Evolutionary conservation across 2,888 invertebrate species (phyloP), one percentile per base, ranked within the genome.

Genomic region (Gari tellinella): DNA sequence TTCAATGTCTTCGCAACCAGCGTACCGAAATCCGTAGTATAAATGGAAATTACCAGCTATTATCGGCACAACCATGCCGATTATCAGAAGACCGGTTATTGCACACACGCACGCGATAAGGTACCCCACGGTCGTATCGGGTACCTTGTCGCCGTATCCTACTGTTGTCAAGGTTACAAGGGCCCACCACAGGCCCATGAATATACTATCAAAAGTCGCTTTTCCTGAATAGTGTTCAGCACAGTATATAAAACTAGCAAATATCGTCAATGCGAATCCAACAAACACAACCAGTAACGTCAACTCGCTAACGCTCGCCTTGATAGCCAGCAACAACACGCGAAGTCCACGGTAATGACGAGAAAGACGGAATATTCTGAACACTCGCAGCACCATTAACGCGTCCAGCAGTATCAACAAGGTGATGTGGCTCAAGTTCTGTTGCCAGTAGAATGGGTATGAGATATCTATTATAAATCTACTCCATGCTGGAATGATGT

Each of bases 1-100:
- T 49, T 65, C 64, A 26, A 73, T 55, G 25, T 73, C 72, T 7
- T 74, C 67, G 38, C 66, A 62, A 1, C 80, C 80, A 15, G 79
- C 79, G 25, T 79, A 63, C 21, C 79, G 68, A 38, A 84, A 79
- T 4, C 82, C 84, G 69, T 90, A 90, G 72, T 89, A 90, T 8
- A 86, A 74, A 31, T 88, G 83, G 57, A 90, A 90, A 63, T 90
- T 90, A 41, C 86, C 88, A 21, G 89, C 89, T 45, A 90, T 90
- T 21, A 90, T 86, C 2, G 90, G 90, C 0, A 90, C 88, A 2
- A 89, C 88, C 72, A 90, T 83, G 1, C 87, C 88, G n/a, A 90
- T 85, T 12, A 89, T 80, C 17, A 90, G 79, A 7, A 90, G 85
- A 12, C 90, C 90, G 5, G 84, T 79, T n/a, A 90, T 63, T 1